Base-by-base conservation (phyloP, 2,888 invertebrate genomes). In the Sinodicranocentrus sp. region DNA sequence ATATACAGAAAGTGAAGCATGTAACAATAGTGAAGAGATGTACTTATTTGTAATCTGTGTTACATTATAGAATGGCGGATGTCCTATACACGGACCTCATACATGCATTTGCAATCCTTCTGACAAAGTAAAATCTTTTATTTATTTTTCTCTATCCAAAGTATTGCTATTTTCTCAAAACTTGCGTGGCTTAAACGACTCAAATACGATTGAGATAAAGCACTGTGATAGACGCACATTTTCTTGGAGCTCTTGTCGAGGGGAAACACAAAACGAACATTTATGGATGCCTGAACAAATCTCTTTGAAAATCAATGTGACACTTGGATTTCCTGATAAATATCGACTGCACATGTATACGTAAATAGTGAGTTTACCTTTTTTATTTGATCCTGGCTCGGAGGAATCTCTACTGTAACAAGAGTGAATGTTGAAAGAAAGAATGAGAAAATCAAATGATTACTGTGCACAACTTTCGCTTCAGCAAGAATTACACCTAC, bases 291-390 rank as follows among this genome's bases (percentile, higher is more conserved):
- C 76, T 82, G 85, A 88, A 85, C 85, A 86, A 87, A 88, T 88
- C 85, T 87, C 85, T 86, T 85, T 80, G 76, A 88, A 87, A 87
- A 87, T 88, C 87, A 82, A 83, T 86, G 80, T 84, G 87, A 86
- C 85, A 86, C 84, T 83, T 85, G 83, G 77, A 77, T 67, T 75
- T 68, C 44, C 43, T 43, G 70, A 70, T 76, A 82, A 75, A 76
- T 76, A 82, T 76, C 67, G 72, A 75, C 67, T 44, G 63, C n/a
- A 39, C 19, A 43, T 61, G 21, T 48, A 48, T 44, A 52, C 25
- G 61, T 61, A 71, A 33, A 71, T 25, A 71, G 25, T 21, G n/a
- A 67, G 43, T 67, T 72, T 52, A 71, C 77, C 65, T 76, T 72
- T 70, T 70, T 54, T 52, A 67, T 72, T 65, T 57, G 67, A 71